Percentiles rank a stretch among this genome's conserved stretches.
Evolutionary conservation across 2,113 vertebrate species (phyloP).

Genomic region (Pipa parva): DNA sequence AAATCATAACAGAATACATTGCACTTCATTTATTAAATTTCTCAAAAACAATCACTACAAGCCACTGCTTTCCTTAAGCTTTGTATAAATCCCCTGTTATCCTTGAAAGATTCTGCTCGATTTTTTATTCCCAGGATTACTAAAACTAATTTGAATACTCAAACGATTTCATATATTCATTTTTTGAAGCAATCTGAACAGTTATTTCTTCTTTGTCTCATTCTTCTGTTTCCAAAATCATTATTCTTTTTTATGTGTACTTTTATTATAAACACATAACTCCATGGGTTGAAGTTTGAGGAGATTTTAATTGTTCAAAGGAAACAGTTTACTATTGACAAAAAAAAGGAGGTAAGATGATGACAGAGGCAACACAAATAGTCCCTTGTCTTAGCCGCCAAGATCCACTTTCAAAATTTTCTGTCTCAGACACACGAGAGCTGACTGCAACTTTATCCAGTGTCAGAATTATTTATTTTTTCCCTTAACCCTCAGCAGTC

Average conservation of each 20-base stretch:
- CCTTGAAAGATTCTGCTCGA: no score
- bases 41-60: no score
- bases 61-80: no score
- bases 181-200: not conserved
- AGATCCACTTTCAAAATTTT: constrained; percentile 4
- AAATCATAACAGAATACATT: no score
- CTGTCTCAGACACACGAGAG: constrained; percentile 15
- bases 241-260: not conserved
- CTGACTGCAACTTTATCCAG: constrained; percentile 13
- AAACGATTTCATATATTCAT: no score
- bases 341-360: constrained; percentile 11
- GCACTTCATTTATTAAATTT: no score
- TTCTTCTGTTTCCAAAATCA: not conserved
- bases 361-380: constrained; percentile 21
- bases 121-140: no score
- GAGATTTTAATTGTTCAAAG: not conserved
- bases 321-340: constrained; percentile 17
- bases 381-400: constrained; percentile 15
- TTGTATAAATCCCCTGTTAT: no score
- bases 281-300: not conserved
- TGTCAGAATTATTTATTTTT: not conserved
- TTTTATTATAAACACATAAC: not conserved
- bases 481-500: not conserved
- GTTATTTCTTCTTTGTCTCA: not conserved
- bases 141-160: no score